Evolutionary conservation across 2,113 vertebrate genomes (phyloP), one percentile per base, ranked within the genome.

Genomic region (Phycodurus eques): DNA sequence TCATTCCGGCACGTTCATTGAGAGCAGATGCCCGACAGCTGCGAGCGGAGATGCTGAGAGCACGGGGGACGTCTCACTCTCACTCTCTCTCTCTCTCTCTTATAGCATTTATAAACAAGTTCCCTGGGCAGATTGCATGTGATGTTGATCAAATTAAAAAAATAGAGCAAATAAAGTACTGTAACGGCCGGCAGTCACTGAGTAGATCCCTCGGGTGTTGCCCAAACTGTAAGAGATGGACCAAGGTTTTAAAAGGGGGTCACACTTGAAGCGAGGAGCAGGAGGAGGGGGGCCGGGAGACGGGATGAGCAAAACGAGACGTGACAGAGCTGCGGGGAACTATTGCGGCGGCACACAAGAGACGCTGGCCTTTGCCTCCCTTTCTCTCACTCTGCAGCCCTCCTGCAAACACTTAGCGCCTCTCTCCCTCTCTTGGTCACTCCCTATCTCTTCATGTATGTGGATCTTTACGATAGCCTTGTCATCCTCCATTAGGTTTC

Each of bases 21-120:
- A 83, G 83, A 77, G 83, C 90, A 92, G 89, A 90, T 90, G 89
- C 72, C 51, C 27, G 81, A 85, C 90, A 92, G 89, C 90, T 92
- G 90, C 80, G 39, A 73, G 74, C 51, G 9, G 73, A 79, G 74
- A 81, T 67, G 68, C 43, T 83, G 78, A 83, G 81, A 81, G 75
- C 78, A 62, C 3, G 22, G 72, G 77, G 60, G 35, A 17, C 74
- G 60, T 84, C 62, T 83, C 79, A 70, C 75, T 76, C 49, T 20
- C 53, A n/a, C 53, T 54, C 53, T n/a, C 53, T 54, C 49, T 15
- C 47, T 51, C 47, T 51, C 49, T 19, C 49, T 51, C 5, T 6
- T 3, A 11, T 39, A 39, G 35, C 35, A 39, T 39, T 3, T 39
- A 39, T 39, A 39, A 39, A 39, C 35, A 39, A 39, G 35, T 39